Evolutionary conservation across 1,140 invertebrate genomes (phyloP), one percentile per base, ranked within the genome.

Genomic region (Chlorops oryzae): DNA sequence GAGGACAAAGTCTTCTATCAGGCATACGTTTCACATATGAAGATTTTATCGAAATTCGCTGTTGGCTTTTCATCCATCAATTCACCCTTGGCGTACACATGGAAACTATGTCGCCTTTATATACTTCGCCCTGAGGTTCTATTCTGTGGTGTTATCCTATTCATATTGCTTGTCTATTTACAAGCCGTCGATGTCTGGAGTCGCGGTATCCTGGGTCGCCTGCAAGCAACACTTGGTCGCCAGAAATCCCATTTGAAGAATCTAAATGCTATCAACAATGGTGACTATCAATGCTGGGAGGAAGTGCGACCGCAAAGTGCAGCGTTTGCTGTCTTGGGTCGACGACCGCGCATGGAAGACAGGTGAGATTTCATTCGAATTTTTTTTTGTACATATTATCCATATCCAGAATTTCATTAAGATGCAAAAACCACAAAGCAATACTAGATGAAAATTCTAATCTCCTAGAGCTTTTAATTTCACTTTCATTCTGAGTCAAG

Each of bases 271-370:
- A 75, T 76, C 48, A 64, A 51, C 15, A 70, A 71, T 46, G 73
- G 73, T 21, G 80, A 84, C 58, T 85, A 82, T 60, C 75, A 81
- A 55, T 83, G 79, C 56, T 93, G 90, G 90, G 83, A 92, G 63
- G 73, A 86, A 35, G 81, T 83, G 61, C 79, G 85, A 51, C 79
- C 78, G 7, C 77, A 85, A 50, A 82, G 87, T 59, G 87, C 88
- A 18, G 89, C 84, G 38, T 95, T 88, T 75, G 92, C 92, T 13
- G 81, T 95, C 28, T 88, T 93, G 72, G 93, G 93, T 13, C 78
- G 90, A 39, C 77, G 93, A 65, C 81, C 85, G 43, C 84, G 86
- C 45, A 96, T 96, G 93, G 93, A 96, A 79, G 92, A 96, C 73
- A 80, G 91, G 57, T 72, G 17, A 63, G 51, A n/a, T n/a, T n/a